Evolutionary conservation across 2,797 vertebrate genomes (phyloP).

Genomic region (Tokudaia muenninki): DNA sequence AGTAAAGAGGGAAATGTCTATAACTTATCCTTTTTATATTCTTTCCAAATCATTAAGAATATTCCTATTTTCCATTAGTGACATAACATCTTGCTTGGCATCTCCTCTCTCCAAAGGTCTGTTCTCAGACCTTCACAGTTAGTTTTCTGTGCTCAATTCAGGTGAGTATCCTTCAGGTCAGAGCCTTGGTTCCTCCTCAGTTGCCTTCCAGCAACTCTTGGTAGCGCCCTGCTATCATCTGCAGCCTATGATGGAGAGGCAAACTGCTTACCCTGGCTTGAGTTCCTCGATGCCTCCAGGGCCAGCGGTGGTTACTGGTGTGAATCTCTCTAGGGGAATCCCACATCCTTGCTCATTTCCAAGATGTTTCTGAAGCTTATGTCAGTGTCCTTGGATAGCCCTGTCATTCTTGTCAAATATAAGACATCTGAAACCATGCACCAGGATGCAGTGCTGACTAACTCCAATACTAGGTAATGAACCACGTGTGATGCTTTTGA

Average conservation of each 20-base stretch:
- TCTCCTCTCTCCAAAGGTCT: background rate
- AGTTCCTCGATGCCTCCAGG: background rate
- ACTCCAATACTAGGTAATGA: background rate
- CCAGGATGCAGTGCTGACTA: background rate
- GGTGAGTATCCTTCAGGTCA: background rate
- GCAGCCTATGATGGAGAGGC: background rate
- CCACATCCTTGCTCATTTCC: too few relatives aligned
- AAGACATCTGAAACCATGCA: background rate
- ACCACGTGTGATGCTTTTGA: too few relatives aligned
- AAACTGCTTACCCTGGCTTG: background rate
- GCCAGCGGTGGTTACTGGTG: background rate
- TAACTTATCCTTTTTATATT: background rate
- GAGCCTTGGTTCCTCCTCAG: background rate
- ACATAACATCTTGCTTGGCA: background rate
- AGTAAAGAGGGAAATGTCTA: background rate
- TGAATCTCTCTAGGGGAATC: background rate
- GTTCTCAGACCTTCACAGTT: background rate
- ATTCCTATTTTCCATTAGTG: background rate
- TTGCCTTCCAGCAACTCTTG: background rate
- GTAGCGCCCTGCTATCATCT: background rate
- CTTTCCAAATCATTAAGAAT: background rate
- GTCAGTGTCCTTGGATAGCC: background rate
- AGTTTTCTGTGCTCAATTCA: background rate
- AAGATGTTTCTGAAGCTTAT: background rate
- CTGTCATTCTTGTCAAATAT: fast-evolving